These are phyloP conservation scores for Nomada ferruginata DNA, from an alignment of 2,888 invertebrate genomes.

Conservation along the genomic window DNA sequence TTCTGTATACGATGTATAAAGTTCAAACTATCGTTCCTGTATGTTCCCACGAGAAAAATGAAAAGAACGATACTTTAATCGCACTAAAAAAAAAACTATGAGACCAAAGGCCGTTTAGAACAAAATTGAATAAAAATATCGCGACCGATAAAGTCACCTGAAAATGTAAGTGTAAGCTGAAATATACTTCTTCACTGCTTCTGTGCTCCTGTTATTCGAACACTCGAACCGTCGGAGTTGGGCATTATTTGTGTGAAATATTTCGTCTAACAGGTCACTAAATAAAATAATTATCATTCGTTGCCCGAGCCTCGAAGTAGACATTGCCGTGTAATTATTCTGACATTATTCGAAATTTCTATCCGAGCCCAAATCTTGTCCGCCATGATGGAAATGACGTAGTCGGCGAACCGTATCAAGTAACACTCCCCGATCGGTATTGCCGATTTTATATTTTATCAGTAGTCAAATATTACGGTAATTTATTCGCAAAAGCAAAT, in stretches of 20 bases:
- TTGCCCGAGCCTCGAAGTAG: too few species aligned
- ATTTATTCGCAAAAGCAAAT: too few species aligned
- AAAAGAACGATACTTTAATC: neutral
- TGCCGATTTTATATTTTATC: too few species aligned
- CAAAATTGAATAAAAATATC: slow-evolving; percentile 15
- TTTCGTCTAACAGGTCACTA: neutral
- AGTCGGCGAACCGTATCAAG: neutral
- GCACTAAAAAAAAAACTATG: neutral
- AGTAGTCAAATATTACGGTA: too few species aligned
- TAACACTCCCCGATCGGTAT: neutral
- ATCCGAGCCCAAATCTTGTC: neutral
- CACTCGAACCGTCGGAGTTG: neutral
- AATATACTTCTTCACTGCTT: slow-evolving; percentile 28
- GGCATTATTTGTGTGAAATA: neutral
- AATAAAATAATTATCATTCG: neutral
- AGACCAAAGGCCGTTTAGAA: neutral
- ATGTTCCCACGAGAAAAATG: too few species aligned
- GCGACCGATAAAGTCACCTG: slow-evolving; percentile 45
- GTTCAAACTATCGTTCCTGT: too few species aligned
- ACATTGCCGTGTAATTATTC: too few species aligned
- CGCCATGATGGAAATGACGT: neutral
- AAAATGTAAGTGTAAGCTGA: slow-evolving; percentile 53
- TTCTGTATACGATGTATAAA: neutral
- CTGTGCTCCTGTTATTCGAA: neutral
- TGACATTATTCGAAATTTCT: neutral